Evolutionary conservation across 2,113 vertebrate genomes (phyloP).

Genomic region (Turnix velox): DNA sequence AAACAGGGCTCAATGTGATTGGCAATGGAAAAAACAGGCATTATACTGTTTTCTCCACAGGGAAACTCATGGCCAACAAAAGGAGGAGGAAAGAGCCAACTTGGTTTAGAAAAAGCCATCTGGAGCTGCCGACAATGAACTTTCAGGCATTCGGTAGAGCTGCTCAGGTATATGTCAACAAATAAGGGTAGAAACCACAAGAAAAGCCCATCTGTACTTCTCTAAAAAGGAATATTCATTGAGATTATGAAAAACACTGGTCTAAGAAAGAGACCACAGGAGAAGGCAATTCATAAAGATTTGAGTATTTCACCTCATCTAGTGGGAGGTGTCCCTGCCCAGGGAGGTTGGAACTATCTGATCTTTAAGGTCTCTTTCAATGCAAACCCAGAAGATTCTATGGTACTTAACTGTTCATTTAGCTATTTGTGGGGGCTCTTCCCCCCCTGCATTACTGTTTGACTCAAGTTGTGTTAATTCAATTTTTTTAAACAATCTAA

Average conservation of each 20-base stretch:
- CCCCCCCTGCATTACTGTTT: not conserved
- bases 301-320: not conserved
- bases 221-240: not conserved
- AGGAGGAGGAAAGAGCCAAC: not conserved
- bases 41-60: not conserved
- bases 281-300: not conserved
- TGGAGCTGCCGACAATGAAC: not conserved
- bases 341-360: not conserved
- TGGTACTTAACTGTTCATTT: not conserved
- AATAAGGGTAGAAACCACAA: not conserved
- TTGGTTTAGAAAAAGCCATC: not conserved
- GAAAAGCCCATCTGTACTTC: not conserved
- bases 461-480: accelerated
- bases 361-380: not conserved
- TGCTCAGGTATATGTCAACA: not conserved
- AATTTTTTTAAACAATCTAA: not conserved
- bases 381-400: not conserved
- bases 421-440: not conserved
- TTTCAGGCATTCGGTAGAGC: not conserved
- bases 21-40: not conserved
- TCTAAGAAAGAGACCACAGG: not conserved
- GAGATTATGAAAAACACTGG: not conserved
- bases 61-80: not conserved
- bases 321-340: not conserved
- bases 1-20: not conserved